Base-by-base conservation (phyloP, 2,113 vertebrate species). In the Dryoscopus gambensis region DNA sequence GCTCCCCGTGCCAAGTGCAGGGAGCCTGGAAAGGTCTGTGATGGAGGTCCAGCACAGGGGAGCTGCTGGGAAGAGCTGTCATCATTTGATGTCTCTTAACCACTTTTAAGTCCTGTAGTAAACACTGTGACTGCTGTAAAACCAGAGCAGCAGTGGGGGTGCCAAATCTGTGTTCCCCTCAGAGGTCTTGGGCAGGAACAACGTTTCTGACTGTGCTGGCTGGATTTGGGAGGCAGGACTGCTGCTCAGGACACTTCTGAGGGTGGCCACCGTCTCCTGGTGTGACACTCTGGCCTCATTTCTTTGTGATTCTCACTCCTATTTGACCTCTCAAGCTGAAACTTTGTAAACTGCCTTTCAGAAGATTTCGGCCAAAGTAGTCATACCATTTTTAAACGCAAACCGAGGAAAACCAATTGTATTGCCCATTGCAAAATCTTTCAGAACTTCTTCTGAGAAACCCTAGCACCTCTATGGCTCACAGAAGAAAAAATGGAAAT, bases 21-120 rank as follows among this genome's bases (percentile, higher is more conserved):
- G 17, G 47, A 87, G 39, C 39, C 47, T 81, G 47, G 56, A 17
- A 84, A 87, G 33, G 27, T 42, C 93, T 95, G 84, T 33, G 87
- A 71, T 89, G 82, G 44, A 95, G 73, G 52, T 87, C 63, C 84
- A 93, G 87, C 64, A 52, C 56, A 91, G 73, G 60, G 39, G 55
- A 87, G 62, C 73, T 93, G 65, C 84, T 84, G 77, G 90, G 93
- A 91, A 91, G 53, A 87, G 35, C 87, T 92, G 84, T 91, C 84
- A 82, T 92, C 91, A 46, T 94, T 40, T 56, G 62, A 91, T 87
- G 84, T 57, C 46, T 93, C 69, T 24, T 33, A 84, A 91, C 40
- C 75, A 77, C 87, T 84, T 95, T 84, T 75, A 78, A 94, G 69
- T n/a, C 71, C 87, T 49, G 49, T 71, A 95, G 87, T 95, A 95